Evolutionary conservation across 2,797 vertebrate genomes (phyloP), one percentile per base, ranked within the genome.

Genomic region (Darevskia nairensis): DNA sequence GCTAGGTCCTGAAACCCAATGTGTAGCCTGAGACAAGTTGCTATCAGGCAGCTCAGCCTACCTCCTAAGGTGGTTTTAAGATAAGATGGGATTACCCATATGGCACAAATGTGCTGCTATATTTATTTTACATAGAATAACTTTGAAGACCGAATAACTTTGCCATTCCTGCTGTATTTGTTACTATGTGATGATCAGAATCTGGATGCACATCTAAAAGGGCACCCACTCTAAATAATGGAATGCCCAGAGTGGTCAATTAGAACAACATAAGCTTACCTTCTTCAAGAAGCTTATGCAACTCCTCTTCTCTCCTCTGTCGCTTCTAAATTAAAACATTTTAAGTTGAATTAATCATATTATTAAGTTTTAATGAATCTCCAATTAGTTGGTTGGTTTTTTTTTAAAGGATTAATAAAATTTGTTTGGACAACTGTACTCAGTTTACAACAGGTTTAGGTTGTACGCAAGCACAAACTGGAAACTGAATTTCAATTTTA

Each of bases 251-350:
- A 39, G 11, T 32, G 23, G 23, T 80, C 3, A 85, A 90, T 0
- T 88, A 74, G 6, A 89, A 44, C 91, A 89, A 78, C 17, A 87
- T 0, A 6, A 44, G 44, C 83, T 92, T 96, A 98, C 98, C 97
- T 96, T 97, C 96, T 92, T 96, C 94, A 91, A 97, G 93, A 82
- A 97, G 94, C 78, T 97, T 97, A 94, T 94, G 97, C 6, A 97
- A 97, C 80, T 98, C 96, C 84, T 96, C 94, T 84, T 97, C 97
- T 96, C 98, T 98, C 95, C 96, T 98, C 91, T 98, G 98, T 88
- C 97, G 97, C 92, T 98, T 98, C 99, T 99, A 93, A 95, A 95
- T 80, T 23, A 93, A 88, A 95, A 95, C 13, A 85, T 27, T 83
- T 72, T 71, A 15, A 79, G 11, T 25, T 4, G 88, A 0, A 32